Conservation (phyloP, 1,140 invertebrate genomes). For the Luehdorfia chinensis region DNA sequence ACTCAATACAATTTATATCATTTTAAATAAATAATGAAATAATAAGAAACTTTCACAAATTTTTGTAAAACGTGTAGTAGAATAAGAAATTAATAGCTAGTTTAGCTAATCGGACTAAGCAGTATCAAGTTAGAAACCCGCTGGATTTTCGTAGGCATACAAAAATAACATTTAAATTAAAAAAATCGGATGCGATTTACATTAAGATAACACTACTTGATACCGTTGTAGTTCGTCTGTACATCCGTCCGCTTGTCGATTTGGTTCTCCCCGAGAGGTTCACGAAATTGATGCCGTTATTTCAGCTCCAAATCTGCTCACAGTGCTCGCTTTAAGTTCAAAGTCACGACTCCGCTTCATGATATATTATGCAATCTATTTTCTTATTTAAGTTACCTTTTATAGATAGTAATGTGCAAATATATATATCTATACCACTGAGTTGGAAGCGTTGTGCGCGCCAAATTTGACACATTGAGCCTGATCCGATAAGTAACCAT, state of each 20-base stretch:
- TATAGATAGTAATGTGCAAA: conserved; percentile 10
- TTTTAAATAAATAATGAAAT: too few relatives aligned
- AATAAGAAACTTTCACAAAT: too few relatives aligned
- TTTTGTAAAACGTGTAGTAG: too few relatives aligned
- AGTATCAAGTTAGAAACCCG: too few relatives aligned
- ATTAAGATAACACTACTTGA: conserved; percentile 52
- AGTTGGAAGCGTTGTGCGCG: conserved; percentile 21
- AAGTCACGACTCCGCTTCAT: conserved; percentile 62
- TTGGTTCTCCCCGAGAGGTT: conserved; percentile 30
- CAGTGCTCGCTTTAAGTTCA: conserved; percentile 61
- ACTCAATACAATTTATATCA: too few relatives aligned
- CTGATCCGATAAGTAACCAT: conserved; percentile 4
- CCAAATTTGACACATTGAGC: conserved; percentile 15
- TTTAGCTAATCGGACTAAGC: too few relatives aligned
- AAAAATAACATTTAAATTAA: neutral
- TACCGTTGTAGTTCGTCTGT: conserved; percentile 56
- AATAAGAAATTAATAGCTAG: too few relatives aligned
- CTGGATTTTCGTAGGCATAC: too few relatives aligned
- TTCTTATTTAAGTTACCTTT: conserved; percentile 53
- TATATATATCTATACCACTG: too few relatives aligned
- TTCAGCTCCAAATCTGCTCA: conserved; percentile 71
- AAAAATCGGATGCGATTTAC: conserved; percentile 37
- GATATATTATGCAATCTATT: conserved; percentile 24
- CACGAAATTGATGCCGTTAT: conserved; percentile 40
- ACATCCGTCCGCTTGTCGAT: conserved; percentile 41